Evolutionary conservation across 2,113 vertebrate species (phyloP).

Genomic region (Tragelaphus strepsiceros): DNA sequence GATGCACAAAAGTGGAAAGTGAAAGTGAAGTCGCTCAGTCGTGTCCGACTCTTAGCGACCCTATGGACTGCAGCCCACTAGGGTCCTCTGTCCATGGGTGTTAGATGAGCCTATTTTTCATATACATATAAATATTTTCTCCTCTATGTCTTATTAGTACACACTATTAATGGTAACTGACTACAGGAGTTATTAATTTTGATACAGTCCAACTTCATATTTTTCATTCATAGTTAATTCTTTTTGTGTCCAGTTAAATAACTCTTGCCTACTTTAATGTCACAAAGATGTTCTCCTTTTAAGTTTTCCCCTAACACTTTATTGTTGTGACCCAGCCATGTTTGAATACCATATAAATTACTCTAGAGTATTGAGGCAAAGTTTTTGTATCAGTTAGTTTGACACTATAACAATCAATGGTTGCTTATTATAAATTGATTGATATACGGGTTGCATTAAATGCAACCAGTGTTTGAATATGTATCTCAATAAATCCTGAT

Average conservation of each 20-base stretch:
- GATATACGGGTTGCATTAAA: neutral
- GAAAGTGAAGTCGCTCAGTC: too few relatives aligned
- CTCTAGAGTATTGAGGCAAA: neutral
- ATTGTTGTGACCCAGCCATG: neutral
- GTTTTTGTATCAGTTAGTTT: neutral
- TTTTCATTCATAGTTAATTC: neutral
- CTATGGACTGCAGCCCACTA: too few relatives aligned
- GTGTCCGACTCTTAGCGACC: too few relatives aligned
- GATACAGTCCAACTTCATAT: neutral
- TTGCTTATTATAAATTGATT: neutral
- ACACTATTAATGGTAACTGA: neutral
- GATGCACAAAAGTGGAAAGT: too few relatives aligned
- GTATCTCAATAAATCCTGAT: neutral
- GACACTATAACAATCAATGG: neutral
- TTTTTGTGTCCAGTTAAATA: neutral
- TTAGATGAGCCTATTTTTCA: neutral
- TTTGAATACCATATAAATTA: neutral
- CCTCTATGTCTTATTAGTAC: neutral
- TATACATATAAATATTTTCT: neutral
- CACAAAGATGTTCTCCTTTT: neutral
- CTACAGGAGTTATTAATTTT: neutral
- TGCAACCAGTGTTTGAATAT: neutral
- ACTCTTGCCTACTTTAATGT: neutral
- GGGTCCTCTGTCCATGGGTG: too few relatives aligned
- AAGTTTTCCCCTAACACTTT: neutral